phyloP scores from a whole-genome alignment of 2,888 invertebrate species.

The Nomada hirtipes region DNA sequence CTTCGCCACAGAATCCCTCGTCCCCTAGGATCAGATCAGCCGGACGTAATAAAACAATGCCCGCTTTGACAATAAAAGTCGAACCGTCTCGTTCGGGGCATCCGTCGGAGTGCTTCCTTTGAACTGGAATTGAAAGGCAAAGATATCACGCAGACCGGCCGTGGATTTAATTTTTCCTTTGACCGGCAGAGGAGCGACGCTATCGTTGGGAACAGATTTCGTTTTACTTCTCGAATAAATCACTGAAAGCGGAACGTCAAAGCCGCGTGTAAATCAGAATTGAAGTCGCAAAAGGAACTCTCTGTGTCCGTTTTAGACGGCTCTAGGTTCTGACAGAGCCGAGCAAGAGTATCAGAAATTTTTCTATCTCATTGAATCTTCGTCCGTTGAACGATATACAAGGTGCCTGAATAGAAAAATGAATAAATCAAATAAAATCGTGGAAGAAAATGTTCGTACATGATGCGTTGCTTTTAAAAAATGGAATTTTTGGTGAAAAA shows the following conservation, averaged over 20 bases:
- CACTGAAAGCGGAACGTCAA: not conserved
- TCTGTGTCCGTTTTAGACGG: not conserved
- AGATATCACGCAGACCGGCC: not conserved
- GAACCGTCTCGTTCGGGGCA: not conserved
- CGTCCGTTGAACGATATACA: too few relatives aligned
- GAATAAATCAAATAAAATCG: too few relatives aligned
- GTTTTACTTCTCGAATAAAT: conserved; percentile 16
- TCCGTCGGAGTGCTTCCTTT: not conserved
- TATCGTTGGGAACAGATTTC: conserved; percentile 1
- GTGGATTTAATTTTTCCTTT: conserved; percentile 33
- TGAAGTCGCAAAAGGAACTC: not conserved
- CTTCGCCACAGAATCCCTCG: not conserved
- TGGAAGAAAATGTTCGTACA: too few relatives aligned
- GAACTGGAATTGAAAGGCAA: conserved; percentile 17
- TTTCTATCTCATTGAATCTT: too few relatives aligned
- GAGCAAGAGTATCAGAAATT: too few relatives aligned
- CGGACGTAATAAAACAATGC: not conserved
- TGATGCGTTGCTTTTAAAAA: too few relatives aligned
- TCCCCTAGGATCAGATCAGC: conserved; percentile 5
- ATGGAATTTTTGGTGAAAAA: too few relatives aligned
- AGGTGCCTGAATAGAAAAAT: too few relatives aligned
- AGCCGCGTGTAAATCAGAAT: conserved; percentile 4
- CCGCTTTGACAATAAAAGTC: conserved; percentile 14
- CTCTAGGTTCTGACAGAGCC: too few relatives aligned
- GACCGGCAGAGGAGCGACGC: conserved; percentile 2